Evolutionary conservation across 2,888 invertebrate genomes (phyloP).

Genomic region (Nephrotoma appendiculata): DNA sequence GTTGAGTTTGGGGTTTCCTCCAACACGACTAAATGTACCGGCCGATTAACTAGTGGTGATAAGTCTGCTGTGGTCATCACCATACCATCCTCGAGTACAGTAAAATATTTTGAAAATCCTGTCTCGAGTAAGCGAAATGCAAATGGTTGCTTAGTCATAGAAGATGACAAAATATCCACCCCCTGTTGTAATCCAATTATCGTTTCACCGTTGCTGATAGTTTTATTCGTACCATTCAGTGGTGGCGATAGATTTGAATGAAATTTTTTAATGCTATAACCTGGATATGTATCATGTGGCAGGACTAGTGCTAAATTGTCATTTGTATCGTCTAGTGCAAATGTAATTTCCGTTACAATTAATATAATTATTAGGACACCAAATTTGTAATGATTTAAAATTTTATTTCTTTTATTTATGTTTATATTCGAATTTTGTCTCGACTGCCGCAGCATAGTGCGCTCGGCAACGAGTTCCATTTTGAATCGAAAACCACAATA

Average conservation of each 20-base stretch:
- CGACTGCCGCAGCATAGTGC: background rate
- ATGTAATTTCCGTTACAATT: background rate
- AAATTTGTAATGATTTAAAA: background rate
- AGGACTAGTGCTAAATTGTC: conserved; percentile 41
- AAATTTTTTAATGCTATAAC: conserved; percentile 74
- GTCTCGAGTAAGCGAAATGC: conserved; percentile 58
- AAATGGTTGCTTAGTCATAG: conserved; percentile 23
- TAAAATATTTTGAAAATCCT: conserved; percentile 71
- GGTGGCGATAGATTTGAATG: conserved; percentile 22
- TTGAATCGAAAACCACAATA: background rate
- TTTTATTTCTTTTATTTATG: background rate
- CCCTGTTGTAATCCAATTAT: background rate
- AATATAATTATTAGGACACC: background rate
- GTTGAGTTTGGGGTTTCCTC: conserved; percentile 70
- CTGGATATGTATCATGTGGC: conserved; percentile 81
- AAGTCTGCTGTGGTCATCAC: conserved; percentile 85
- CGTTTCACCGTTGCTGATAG: background rate
- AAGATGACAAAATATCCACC: background rate
- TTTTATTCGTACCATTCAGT: background rate
- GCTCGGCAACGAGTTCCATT: conserved; percentile 1
- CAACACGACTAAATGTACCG: conserved; percentile 64
- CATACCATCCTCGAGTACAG: conserved; percentile 72
- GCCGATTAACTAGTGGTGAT: conserved; percentile 63
- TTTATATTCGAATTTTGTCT: background rate
- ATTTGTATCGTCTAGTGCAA: conserved; percentile 13